These are phyloP conservation scores for Menidia menidia DNA, from an alignment of 2,797 vertebrate genomes.

Conservation along the genomic window DNA sequence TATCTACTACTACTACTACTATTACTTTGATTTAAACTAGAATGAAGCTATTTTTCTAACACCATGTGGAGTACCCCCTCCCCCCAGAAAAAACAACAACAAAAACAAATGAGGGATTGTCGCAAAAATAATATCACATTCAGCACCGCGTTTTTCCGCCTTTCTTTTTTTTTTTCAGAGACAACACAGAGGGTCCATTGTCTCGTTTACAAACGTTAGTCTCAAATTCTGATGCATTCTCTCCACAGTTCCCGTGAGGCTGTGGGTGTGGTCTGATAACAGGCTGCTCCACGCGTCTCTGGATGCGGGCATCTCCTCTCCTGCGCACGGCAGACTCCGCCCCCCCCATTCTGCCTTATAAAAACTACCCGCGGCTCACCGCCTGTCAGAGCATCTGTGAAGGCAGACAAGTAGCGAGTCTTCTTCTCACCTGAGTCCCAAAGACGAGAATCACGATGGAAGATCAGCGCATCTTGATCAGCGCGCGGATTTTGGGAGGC, in stretches of 20 bases:
- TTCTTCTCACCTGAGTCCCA: background rate
- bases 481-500: constrained; percentile 70
- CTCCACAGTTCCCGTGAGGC: background rate
- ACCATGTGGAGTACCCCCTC: too few relatives aligned
- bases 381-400: background rate
- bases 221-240: constrained; percentile 7
- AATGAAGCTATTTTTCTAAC: too few relatives aligned
- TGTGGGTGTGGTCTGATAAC: background rate
- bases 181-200: background rate
- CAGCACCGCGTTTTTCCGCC: background rate
- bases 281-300: background rate
- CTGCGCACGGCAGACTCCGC: background rate
- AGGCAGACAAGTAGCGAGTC: background rate
- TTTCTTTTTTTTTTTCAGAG: background rate
- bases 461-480: constrained; percentile 63
- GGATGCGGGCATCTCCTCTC: background rate
- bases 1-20: too few relatives aligned
- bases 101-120: too few relatives aligned
- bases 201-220: background rate
- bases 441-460: constrained; percentile 52
- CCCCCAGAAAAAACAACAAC: too few relatives aligned
- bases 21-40: too few relatives aligned
- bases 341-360: background rate
- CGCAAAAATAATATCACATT: background rate
- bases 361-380: rapidly evolving